phyloP scores from a whole-genome alignment of 2,888 invertebrate species.

The Amphipoea oculea region DNA sequence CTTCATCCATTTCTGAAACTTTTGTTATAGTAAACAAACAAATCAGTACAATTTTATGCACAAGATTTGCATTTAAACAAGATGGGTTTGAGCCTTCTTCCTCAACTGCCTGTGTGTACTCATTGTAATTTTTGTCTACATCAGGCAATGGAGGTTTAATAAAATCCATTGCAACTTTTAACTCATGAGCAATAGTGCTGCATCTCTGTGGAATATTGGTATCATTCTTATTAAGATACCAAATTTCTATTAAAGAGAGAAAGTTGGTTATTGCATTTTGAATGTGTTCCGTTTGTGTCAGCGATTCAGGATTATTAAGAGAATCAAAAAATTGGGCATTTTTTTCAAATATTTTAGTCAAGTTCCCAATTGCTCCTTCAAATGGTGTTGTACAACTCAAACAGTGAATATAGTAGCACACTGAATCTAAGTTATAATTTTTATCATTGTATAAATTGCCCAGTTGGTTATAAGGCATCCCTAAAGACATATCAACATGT shows the following conservation, averaged over 20 bases:
- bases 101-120: conserved; percentile 86
- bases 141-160: conserved; percentile 87
- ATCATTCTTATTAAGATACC: conserved; percentile 92
- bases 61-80: conserved; percentile 92
- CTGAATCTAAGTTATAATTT: conserved; percentile 96
- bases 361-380: conserved; percentile 97
- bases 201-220: conserved; percentile 92
- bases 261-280: conserved; percentile 88
- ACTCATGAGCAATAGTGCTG: conserved; percentile 92
- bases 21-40: conserved; percentile 95
- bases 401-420: conserved; percentile 97
- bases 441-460: conserved; percentile 95
- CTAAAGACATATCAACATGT: conserved; percentile 93
- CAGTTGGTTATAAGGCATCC: conserved; percentile 98
- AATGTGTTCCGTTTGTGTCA: conserved; percentile 87
- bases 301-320: conserved; percentile 85
- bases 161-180: conserved; percentile 93
- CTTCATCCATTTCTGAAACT: conserved; percentile 93
- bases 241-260: conserved; percentile 91
- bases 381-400: conserved; percentile 94
- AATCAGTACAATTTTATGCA: conserved; percentile 96
- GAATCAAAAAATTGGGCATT: conserved; percentile 91
- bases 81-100: conserved; percentile 89
- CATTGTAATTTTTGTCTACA: conserved; percentile 88
- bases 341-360: conserved; percentile 93